Percentiles rank a stretch among this genome's conserved stretches.
Conservation (phyloP, 1,140 invertebrate species). For the Drosophila malerkotliana region DNA sequence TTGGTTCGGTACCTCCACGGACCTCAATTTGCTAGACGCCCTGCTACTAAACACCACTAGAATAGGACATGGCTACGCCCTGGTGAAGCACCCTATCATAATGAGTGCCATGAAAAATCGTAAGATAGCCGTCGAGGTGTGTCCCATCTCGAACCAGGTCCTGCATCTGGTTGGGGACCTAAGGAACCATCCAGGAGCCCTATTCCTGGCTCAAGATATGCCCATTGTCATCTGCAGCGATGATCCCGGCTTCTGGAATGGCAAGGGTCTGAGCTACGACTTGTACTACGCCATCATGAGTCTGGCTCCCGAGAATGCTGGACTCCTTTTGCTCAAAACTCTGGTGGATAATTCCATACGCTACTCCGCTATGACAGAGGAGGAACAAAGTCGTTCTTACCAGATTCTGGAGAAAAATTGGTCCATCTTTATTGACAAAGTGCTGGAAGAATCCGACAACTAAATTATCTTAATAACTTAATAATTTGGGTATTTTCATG, state of each 20-base stretch:
- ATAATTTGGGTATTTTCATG: too few relatives aligned
- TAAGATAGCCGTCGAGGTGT: conserved; percentile 91
- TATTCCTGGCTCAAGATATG: conserved; percentile 87
- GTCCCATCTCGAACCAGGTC: conserved; percentile 92
- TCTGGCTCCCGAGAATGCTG: conserved; percentile 86
- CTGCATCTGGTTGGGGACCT: conserved; percentile 90
- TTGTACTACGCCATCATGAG: conserved; percentile 91
- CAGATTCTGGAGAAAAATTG: conserved; percentile 58
- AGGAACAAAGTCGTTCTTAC: conserved; percentile 51
- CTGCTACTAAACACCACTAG: conserved; percentile 88
- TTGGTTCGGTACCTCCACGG: conserved; percentile 86
- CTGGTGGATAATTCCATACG: conserved; percentile 89
- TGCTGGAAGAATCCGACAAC: conserved; percentile 58
- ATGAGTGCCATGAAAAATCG: conserved; percentile 86
- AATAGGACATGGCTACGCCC: conserved; percentile 88
- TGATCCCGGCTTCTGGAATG: conserved; percentile 89
- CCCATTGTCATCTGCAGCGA: conserved; percentile 88
- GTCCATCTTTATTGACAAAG: conserved; percentile 65
- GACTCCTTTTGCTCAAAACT: conserved; percentile 88
- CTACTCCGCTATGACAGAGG: conserved; percentile 55
- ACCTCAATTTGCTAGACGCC: conserved; percentile 86
- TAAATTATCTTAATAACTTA: conserved; percentile 1
- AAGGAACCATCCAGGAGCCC: conserved; percentile 91
- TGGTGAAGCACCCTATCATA: conserved; percentile 90
- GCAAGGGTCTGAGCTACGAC: conserved; percentile 88